Evolutionary conservation across 2,113 vertebrate species (phyloP).

Genomic region (Elaphurus davidianus): DNA sequence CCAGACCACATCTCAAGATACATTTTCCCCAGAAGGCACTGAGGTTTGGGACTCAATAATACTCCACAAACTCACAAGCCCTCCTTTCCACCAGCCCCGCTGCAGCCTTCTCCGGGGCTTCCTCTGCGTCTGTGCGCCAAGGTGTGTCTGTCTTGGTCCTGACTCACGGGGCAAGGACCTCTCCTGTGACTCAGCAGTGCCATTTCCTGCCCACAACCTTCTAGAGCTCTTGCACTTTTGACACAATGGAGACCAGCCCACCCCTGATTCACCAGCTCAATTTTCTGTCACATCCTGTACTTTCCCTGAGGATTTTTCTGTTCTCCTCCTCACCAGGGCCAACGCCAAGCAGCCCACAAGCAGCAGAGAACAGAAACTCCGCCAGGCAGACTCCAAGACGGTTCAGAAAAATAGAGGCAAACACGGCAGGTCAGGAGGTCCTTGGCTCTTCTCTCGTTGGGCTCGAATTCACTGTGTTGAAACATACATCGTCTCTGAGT

Average conservation of each 20-base stretch:
- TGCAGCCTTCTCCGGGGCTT: not conserved
- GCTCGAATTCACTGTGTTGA: fast-evolving
- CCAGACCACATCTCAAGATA: not conserved
- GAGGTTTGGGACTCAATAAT: not conserved
- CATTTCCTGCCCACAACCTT: slow-evolving; percentile 56
- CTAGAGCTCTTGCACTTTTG: not conserved
- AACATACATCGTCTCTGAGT: not conserved
- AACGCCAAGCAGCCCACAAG: not conserved
- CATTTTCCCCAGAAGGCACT: not conserved
- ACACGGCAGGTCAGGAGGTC: not conserved
- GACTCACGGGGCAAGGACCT: not conserved
- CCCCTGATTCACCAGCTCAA: slow-evolving; percentile 22
- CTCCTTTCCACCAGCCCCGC: not conserved
- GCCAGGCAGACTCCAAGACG: not conserved
- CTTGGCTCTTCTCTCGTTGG: not conserved
- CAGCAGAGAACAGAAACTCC: not conserved
- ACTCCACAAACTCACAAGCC: not conserved
- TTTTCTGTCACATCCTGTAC: slow-evolving; percentile 60
- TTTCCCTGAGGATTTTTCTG: slow-evolving; percentile 60
- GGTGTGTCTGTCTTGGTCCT: not conserved
- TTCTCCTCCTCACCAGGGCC: not conserved
- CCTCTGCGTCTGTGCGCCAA: not conserved
- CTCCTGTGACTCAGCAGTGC: slow-evolving; percentile 43
- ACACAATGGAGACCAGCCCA: not conserved
- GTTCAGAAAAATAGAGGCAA: not conserved